A percentile compares a stretch with the other conserved stretches of the same genome.
phyloP scores from a whole-genome alignment of 1,140 invertebrate species.

The Hyposmocoma kahamanoa region DNA sequence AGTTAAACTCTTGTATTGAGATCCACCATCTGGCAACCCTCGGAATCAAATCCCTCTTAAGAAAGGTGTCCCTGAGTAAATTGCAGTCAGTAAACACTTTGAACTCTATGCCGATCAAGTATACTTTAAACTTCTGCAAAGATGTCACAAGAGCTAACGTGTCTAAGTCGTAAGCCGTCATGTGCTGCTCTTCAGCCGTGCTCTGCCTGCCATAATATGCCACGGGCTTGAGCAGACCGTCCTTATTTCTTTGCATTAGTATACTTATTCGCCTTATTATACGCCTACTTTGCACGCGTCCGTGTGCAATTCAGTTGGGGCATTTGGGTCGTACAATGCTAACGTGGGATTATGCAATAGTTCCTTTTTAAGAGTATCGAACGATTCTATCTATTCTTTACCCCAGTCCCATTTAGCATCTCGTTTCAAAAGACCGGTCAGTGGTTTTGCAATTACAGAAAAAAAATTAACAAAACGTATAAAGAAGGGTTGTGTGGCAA shows the following conservation, averaged over 20 bases:
- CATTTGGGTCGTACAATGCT: slow-evolving; percentile 3
- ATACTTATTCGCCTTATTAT: too few species aligned
- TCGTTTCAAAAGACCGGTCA: slow-evolving; percentile 11
- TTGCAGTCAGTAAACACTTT: slow-evolving; percentile 39
- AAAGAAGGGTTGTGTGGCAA: slow-evolving; percentile 37
- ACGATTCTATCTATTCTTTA: not conserved
- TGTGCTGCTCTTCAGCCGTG: slow-evolving; percentile 42
- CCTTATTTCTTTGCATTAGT: not conserved
- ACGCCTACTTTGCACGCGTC: slow-evolving; percentile 8
- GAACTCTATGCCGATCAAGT: slow-evolving; percentile 22
- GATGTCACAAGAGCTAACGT: slow-evolving; percentile 21
- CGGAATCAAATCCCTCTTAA: slow-evolving; percentile 25
- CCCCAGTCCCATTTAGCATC: slow-evolving; percentile 5
- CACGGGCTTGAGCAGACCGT: not conserved
- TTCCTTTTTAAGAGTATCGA: not conserved
- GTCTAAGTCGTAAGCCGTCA: slow-evolving; percentile 52
- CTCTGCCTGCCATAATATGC: slow-evolving; percentile 19
- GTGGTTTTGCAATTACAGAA: slow-evolving; percentile 20
- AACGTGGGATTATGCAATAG: not conserved
- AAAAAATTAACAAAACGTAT: slow-evolving; percentile 30
- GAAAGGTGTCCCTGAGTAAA: slow-evolving; percentile 19
- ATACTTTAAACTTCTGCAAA: not conserved
- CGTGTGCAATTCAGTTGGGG: slow-evolving; percentile 3
- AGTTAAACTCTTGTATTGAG: slow-evolving; percentile 33
- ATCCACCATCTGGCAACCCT: slow-evolving; percentile 33